These are phyloP conservation scores for Orchestia grillus DNA, from an alignment of 1,140 invertebrate genomes.

Conservation along the genomic window DNA sequence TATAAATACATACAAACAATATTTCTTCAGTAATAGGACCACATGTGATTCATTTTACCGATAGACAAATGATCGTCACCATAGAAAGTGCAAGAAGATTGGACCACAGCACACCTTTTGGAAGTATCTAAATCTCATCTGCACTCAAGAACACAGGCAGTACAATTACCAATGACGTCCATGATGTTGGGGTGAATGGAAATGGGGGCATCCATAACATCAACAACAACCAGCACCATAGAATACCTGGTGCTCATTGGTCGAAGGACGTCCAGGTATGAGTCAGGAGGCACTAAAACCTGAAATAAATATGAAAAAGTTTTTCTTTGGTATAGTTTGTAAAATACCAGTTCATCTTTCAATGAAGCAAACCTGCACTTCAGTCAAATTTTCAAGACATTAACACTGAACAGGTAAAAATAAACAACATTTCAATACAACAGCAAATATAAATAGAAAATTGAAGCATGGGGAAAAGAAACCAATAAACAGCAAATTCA, in stretches of 20 bases:
- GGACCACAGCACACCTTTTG: background rate
- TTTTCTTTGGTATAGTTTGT: background rate
- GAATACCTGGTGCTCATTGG: conserved; percentile 2
- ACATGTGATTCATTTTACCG: no score
- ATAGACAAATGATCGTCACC: no score
- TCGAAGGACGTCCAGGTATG: background rate
- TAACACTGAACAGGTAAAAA: background rate
- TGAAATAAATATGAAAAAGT: background rate
- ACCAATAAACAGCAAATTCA: no score
- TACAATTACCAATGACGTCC: conserved; percentile 4
- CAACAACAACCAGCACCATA: background rate
- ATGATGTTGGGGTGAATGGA: conserved; percentile 34
- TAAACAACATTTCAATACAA: no score
- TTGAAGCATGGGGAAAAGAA: no score
- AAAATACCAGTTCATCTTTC: background rate
- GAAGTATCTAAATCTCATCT: no score
- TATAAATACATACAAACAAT: background rate
- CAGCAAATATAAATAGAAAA: no score
- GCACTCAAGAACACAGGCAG: background rate
- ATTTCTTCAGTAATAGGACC: no score
- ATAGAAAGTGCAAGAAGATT: background rate
- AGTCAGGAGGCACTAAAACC: background rate
- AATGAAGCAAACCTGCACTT: background rate
- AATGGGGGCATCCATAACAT: background rate
- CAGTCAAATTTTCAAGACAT: background rate